Percentiles rank a stretch among this genome's conserved stretches.
These are phyloP conservation scores for Papio anubis DNA, from an alignment of 2,113 vertebrate genomes.

Conservation along the genomic window DNA sequence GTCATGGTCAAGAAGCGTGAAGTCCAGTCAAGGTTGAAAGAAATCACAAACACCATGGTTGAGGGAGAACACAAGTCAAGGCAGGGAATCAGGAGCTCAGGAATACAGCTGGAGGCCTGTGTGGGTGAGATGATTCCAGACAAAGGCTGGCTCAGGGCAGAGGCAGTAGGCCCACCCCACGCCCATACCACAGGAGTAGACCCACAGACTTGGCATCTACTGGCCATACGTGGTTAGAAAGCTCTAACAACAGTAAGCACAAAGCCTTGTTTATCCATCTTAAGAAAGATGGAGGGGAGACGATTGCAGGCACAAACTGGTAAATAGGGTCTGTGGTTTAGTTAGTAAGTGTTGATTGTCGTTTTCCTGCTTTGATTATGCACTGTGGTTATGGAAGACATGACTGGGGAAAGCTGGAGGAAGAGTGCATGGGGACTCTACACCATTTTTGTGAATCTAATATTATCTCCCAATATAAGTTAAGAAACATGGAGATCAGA, in stretches of 20 bases:
- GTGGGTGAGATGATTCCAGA: not conserved
- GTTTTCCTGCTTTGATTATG: not conserved
- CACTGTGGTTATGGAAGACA: not conserved
- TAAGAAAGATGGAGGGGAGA: not conserved
- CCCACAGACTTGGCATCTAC: not conserved
- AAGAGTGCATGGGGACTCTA: not conserved
- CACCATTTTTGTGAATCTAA: not conserved
- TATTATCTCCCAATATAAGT: not conserved
- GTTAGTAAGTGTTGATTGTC: not conserved
- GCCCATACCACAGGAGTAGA: fast-evolving
- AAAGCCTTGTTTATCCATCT: not conserved
- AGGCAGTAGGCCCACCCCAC: not conserved
- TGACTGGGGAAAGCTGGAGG: too few relatives aligned
- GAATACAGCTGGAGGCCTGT: fast-evolving
- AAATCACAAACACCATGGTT: fast-evolving
- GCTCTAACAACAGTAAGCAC: not conserved
- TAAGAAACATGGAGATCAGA: not conserved
- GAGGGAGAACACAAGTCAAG: not conserved
- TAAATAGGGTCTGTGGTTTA: not conserved
- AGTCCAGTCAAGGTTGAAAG: not conserved
- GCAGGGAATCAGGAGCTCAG: not conserved
- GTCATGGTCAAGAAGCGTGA: not conserved
- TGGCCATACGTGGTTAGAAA: fast-evolving
- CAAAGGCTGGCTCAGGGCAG: too few relatives aligned
- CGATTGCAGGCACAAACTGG: not conserved